Base-by-base conservation (phyloP, 2,888 invertebrate genomes). In the Cryptocephalus moraei region DNA sequence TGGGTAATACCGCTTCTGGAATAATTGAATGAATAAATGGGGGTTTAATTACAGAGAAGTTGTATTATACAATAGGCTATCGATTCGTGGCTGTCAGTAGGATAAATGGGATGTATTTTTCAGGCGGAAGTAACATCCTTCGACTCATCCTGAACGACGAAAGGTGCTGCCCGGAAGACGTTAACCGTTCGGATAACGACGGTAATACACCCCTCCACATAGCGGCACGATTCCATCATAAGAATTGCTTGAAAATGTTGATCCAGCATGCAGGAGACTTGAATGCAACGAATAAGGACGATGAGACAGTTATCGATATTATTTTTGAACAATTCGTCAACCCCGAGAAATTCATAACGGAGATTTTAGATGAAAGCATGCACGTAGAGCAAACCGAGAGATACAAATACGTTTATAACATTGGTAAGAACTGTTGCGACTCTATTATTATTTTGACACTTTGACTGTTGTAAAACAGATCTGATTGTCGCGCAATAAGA, bases 141-240 rank as follows among this genome's bases (percentile, higher is more conserved):
- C 43, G 51, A 45, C 48, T 60, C 43, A 52, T 66, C 41, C 47
- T 66, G 42, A 50, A 53, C n/a, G 58, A 62, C 50, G 46, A 55
- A 34, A 53, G 58, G 45, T 57, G 62, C 41, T 57, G 55, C 11
- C 45, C 52, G 8, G 57, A 57, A 32, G 52, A 60, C 32, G 52
- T 64, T 22, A 63, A 65, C 47, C 54, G 49, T 40, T 50, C 49
- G 8, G 65, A 67, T 41, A 50, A 57, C 54, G 58, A 60, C 11
- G 69, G 73, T 33, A 66, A 75, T 9, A 76, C 77, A 11, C 72
- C 78, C 10, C 66, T 78, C 9, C 77, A 77, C 56, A 67, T 71
- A 46, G 78, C 79, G 14, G 75, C 76, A 10, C 70, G 67, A 49
- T 68, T 70, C 48, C 75, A 75, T 31, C 73, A 75, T 49, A 69